Conservation (phyloP, 1,140 invertebrate species). For the Bombyx mandarina region DNA sequence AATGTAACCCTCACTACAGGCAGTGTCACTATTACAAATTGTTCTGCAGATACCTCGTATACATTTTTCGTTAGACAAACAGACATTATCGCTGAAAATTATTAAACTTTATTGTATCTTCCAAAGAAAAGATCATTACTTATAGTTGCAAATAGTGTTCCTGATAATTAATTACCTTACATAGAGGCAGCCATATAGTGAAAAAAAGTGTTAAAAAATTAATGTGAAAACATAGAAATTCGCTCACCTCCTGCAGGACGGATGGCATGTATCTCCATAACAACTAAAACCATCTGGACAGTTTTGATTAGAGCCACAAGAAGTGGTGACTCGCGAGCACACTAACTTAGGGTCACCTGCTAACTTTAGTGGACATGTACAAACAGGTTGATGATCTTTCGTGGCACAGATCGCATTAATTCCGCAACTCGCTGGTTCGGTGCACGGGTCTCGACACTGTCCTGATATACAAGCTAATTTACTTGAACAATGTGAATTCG, state of each 20-base stretch:
- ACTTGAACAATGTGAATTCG: slow-evolving; percentile 81
- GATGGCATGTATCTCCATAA: slow-evolving; percentile 81
- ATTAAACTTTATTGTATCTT: neutral
- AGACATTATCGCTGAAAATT: slow-evolving; percentile 80
- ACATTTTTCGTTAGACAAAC: slow-evolving; percentile 87
- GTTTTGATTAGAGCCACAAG: slow-evolving; percentile 75
- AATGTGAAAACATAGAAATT: no score
- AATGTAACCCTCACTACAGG: slow-evolving; percentile 85
- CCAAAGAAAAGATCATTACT: neutral
- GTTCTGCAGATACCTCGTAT: slow-evolving; percentile 84
- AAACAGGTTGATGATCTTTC: slow-evolving; percentile 79
- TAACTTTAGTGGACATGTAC: slow-evolving; percentile 80
- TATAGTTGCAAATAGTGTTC: no score
- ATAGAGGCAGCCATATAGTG: no score
- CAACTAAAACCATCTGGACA: slow-evolving; percentile 80
- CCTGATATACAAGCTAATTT: slow-evolving; percentile 81
- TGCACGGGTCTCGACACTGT: slow-evolving; percentile 83
- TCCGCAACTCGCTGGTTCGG: slow-evolving; percentile 84
- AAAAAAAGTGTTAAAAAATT: no score
- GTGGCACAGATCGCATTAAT: slow-evolving; percentile 83
- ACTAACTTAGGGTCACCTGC: slow-evolving; percentile 81
- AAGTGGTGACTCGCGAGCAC: slow-evolving; percentile 78
- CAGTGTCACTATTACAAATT: slow-evolving; percentile 87
- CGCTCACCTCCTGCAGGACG: slow-evolving; percentile 77
- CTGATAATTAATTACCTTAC: no score